These are phyloP conservation scores for Nannoperca australis DNA, from an alignment of 2,797 vertebrate species.

Conservation along the genomic window DNA sequence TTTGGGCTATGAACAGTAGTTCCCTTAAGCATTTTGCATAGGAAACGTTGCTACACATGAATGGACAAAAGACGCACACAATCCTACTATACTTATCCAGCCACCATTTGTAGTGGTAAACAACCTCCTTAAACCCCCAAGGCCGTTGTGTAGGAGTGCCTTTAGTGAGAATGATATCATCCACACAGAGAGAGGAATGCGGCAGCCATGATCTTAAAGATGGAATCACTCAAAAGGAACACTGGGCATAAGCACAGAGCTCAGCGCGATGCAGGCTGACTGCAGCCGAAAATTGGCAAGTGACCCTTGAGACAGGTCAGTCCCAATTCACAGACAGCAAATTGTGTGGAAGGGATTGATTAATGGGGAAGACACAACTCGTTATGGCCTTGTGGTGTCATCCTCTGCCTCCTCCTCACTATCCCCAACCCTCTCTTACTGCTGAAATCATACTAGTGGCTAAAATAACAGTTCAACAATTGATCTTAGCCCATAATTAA, in stretches of 20 bases:
- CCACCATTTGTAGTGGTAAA: constrained; percentile 49
- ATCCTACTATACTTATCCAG: constrained; percentile 30
- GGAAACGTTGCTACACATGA: constrained; percentile 20
- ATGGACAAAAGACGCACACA: constrained; percentile 32
- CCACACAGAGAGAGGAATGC: constrained; percentile 55
- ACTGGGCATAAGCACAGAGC: constrained; percentile 76
- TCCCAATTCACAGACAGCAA: constrained; percentile 87
- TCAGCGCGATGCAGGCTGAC: constrained; percentile 73
- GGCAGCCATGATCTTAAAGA: constrained; percentile 70
- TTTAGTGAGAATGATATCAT: constrained; percentile 52
- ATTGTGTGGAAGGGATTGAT: constrained; percentile 90
- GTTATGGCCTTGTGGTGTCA: constrained; percentile 82
- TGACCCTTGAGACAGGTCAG: constrained; percentile 86
- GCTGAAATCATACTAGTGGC: constrained; percentile 70
- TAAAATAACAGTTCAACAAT: constrained; percentile 84
- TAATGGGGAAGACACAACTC: constrained; percentile 87
- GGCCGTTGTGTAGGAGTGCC: constrained; percentile 8
- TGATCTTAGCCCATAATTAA: constrained; percentile 82
- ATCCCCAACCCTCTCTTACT: constrained; percentile 42
- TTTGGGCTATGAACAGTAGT: constrained; percentile 1
- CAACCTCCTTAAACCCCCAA: constrained; percentile 39
- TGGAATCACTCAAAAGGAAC: constrained; percentile 84
- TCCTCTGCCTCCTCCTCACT: constrained; percentile 59
- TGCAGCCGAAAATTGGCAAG: constrained; percentile 86
- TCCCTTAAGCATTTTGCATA: constrained; percentile 22